Conservation (phyloP, 2,888 invertebrate genomes). For the Entomobrya multifasciata region DNA sequence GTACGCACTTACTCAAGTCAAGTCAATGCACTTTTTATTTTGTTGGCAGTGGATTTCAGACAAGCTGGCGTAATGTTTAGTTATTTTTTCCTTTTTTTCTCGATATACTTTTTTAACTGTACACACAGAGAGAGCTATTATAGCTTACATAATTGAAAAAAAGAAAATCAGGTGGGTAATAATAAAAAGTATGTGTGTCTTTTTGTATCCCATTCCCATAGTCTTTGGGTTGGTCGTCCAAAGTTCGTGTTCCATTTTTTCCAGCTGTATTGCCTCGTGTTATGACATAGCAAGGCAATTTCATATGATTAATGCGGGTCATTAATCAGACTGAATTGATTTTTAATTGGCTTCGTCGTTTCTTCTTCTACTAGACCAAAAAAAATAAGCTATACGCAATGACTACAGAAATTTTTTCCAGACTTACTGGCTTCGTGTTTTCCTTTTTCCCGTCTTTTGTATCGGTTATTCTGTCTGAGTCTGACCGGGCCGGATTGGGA, state of each 20-base stretch:
- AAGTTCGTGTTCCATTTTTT: background rate
- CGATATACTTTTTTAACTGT: too few relatives aligned
- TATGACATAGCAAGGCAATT: slow-evolving; percentile 65
- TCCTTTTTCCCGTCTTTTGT: background rate
- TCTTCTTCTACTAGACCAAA: background rate
- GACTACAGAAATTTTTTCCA: too few relatives aligned
- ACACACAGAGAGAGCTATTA: too few relatives aligned
- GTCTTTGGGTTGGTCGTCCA: too few relatives aligned
- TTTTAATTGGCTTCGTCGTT: slow-evolving; percentile 65
- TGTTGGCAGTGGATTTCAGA: background rate
- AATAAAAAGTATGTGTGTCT: too few relatives aligned
- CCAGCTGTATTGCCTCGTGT: slow-evolving; percentile 4
- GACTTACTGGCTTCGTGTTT: too few relatives aligned
- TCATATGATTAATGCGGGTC: slow-evolving; percentile 65
- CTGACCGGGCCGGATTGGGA: too few relatives aligned
- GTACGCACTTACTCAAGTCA: background rate
- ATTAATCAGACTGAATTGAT: slow-evolving; percentile 70
- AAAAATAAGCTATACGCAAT: background rate
- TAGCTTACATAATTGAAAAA: background rate
- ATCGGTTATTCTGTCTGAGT: background rate
- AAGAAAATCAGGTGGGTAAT: background rate
- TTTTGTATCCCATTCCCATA: slow-evolving; percentile 28
- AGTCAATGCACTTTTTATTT: slow-evolving; percentile 8
- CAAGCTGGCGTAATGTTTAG: background rate
- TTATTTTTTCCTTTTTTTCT: background rate